Conservation (phyloP, 2,113 vertebrate genomes). For the Entomyzon cyanotis region DNA sequence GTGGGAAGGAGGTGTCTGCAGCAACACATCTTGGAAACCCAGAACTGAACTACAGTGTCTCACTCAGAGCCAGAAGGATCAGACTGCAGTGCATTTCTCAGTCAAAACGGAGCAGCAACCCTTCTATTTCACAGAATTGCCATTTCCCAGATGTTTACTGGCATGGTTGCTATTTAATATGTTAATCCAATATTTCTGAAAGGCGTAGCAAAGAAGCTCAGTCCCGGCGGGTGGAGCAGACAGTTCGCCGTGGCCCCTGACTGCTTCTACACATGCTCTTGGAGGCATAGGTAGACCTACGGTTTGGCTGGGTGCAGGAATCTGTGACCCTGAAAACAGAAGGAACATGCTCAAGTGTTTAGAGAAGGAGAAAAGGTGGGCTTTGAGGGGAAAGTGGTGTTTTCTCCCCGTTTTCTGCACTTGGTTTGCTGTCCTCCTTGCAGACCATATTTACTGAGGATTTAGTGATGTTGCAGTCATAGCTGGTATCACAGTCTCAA, state of each 20-base stretch:
- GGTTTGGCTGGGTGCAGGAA: fast-evolving
- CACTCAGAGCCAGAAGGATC: neutral
- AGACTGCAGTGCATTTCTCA: neutral
- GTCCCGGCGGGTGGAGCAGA: fast-evolving
- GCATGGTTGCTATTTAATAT: fast-evolving
- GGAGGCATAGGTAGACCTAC: fast-evolving
- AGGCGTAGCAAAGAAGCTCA: neutral
- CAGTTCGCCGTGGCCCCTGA: fast-evolving
- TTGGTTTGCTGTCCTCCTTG: neutral
- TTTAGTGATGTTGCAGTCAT: neutral
- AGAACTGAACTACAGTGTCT: neutral
- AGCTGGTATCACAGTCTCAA: neutral
- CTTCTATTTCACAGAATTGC: fast-evolving
- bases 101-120: neutral
- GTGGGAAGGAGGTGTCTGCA: neutral
- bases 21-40: neutral
- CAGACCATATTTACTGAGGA: neutral
- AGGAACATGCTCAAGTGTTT: neutral
- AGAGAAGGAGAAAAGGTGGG: too few relatives aligned
- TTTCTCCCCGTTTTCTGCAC: neutral
- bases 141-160: neutral
- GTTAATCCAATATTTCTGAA: neutral
- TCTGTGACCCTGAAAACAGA: neutral
- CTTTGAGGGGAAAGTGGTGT: neutral
- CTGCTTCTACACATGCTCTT: fast-evolving